A percentile compares a stretch with the other conserved stretches of the same genome.
phyloP scores from a whole-genome alignment of 2,888 invertebrate genomes.

The Meiosimyza decipiens region DNA sequence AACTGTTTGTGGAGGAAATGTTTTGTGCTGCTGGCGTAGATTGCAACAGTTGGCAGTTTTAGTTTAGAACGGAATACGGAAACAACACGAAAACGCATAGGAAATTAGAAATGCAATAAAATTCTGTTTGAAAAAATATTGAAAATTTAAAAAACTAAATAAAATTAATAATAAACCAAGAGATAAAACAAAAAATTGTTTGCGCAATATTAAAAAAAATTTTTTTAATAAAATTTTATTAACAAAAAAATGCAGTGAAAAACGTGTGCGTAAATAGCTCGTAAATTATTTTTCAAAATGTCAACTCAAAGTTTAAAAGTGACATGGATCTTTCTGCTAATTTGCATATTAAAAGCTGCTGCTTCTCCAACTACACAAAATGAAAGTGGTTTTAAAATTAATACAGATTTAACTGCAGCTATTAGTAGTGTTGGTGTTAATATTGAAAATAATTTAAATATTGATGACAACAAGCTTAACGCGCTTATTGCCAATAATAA shows the following conservation, averaged over 20 bases:
- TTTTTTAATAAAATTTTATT: background rate
- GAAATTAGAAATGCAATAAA: too few species aligned
- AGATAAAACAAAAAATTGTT: background rate
- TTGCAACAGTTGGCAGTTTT: constrained; percentile 47
- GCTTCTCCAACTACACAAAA: background rate
- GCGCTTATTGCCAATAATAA: constrained; percentile 45
- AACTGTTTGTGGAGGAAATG: constrained; percentile 50
- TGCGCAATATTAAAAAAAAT: background rate
- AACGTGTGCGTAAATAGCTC: background rate
- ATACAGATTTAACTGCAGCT: constrained; percentile 46
- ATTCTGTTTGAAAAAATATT: too few species aligned
- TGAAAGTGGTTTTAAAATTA: constrained; percentile 33
- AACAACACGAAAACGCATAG: constrained; percentile 37
- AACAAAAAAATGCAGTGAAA: constrained; percentile 14
- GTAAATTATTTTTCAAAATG: constrained; percentile 36
- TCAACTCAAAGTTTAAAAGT: background rate
- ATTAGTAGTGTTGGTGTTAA: constrained; percentile 21
- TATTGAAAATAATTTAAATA: constrained; percentile 17
- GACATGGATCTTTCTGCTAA: background rate
- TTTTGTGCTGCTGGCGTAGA: constrained; percentile 21
- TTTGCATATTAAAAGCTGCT: constrained; percentile 7
- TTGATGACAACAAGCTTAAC: background rate
- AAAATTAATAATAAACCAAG: background rate
- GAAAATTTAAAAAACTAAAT: too few species aligned
- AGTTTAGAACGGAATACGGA: constrained; percentile 53